phyloP scores from a whole-genome alignment of 2,113 vertebrate genomes.

The Motacilla tschutschensis region DNA sequence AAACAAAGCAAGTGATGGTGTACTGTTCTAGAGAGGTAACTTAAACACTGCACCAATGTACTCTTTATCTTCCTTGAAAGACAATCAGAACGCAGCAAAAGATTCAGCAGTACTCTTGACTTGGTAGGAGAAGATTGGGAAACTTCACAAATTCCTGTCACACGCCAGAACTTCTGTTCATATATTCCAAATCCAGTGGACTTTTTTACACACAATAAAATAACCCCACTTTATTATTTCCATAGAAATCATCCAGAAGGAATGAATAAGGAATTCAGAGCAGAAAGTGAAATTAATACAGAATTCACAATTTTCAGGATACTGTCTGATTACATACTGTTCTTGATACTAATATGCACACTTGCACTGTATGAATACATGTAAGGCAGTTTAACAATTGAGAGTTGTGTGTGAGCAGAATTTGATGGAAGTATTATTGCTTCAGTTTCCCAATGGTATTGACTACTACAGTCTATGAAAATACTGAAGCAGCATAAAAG shows the following conservation, averaged over 20 bases:
- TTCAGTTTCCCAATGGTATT: neutral
- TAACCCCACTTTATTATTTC: neutral
- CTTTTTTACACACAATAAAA: neutral
- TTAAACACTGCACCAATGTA: neutral
- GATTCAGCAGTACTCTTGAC: neutral
- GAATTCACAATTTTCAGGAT: neutral
- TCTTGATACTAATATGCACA: neutral
- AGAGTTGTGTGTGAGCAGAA: neutral
- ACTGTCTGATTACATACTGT: neutral
- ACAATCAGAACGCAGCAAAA: neutral
- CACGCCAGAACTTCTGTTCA: neutral
- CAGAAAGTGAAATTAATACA: neutral
- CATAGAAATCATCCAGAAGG: neutral
- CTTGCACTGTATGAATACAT: neutral
- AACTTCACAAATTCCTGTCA: neutral
- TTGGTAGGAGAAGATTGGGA: neutral
- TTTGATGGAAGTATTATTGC: neutral
- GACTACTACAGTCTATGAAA: neutral
- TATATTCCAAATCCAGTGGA: neutral
- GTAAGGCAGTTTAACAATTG: neutral
- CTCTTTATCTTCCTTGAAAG: neutral
- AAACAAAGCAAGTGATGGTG: conserved; percentile 5
- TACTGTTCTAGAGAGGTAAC: neutral
- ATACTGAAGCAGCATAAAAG: neutral
- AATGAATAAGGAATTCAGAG: neutral